Percentiles rank a stretch among this genome's conserved stretches.
These are phyloP conservation scores for Mactromeris polynyma DNA, from an alignment of 2,888 invertebrate species.

Conservation along the genomic window DNA sequence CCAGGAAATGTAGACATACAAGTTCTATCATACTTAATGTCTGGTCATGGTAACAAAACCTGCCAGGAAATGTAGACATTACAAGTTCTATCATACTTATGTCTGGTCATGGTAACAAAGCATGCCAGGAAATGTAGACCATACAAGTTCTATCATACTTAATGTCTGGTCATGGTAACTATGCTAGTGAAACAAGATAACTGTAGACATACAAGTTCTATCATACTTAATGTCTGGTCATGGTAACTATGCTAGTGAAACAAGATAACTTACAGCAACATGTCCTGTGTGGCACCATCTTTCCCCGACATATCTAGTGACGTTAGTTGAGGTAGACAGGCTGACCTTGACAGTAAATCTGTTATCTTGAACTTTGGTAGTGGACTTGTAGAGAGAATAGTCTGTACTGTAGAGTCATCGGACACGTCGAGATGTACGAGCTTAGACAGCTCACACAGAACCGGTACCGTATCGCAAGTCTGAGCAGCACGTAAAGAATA, in stretches of 20 bases:
- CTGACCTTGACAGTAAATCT: constrained; percentile 80
- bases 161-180: not conserved
- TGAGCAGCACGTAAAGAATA: constrained; percentile 88
- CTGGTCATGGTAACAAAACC: not conserved
- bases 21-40: not conserved
- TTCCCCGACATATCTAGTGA: constrained; percentile 91
- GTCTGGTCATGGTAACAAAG: too few species aligned
- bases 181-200: constrained; percentile 75
- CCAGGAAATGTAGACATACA: not conserved
- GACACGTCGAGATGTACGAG: constrained; percentile 89
- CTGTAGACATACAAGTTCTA: constrained; percentile 14
- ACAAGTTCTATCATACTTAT: too few species aligned
- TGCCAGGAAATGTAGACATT: too few species aligned
- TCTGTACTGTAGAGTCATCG: constrained; percentile 88
- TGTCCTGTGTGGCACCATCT: constrained; percentile 88
- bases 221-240: not conserved
- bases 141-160: not conserved
- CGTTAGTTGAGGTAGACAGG: constrained; percentile 89
- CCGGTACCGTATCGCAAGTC: constrained; percentile 87
- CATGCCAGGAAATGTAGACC: not conserved
- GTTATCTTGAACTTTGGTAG: constrained; percentile 82
- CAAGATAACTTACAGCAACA: constrained; percentile 87
- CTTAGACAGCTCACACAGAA: constrained; percentile 88
- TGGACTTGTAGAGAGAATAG: constrained; percentile 88
- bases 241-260: not conserved